Base-by-base conservation (phyloP, 2,797 vertebrate genomes). In the Helarctos malayanus region DNA sequence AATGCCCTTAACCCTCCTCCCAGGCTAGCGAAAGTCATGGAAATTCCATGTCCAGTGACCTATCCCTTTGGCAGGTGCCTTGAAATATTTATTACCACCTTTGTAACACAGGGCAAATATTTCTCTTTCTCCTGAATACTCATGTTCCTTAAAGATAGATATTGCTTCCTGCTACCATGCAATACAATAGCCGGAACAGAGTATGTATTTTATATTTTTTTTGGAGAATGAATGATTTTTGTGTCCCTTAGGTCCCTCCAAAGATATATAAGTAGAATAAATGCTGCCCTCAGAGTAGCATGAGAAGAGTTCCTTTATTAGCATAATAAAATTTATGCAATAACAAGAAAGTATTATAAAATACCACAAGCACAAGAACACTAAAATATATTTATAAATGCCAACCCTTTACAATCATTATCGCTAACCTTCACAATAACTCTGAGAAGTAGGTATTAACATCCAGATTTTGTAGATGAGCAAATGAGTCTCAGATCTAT, bases 311-410 rank as follows among this genome's bases (percentile, higher is more conserved):
- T 21, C 29, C 15, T 85, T 90, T 47, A 68, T 59, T 78, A 76
- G 79, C 61, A 69, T 85, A 91, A 38, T 83, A 89, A 87, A 83
- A 41, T 29, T 57, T 81, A 90, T 81, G 32, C 65, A 94, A 75
- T 86, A 32, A 68, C 35, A 76, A 79, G 29, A 84, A 86, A 54
- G 1, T 54, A 13, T 35, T 76, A 79, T 56, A 29, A 49, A 95
- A 81, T 54, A 88, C 68, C 5, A 69, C 27, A 94, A 75, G 5
- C 29, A 90, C 27, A 90, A 59, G n/a, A 96, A 78, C 21, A 73
- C 11, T 78, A 90, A 89, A 92, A 35, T 89, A 68, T 56, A 21
- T 75, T 93, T 75, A 93, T 6, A 61, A 95, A 54, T 79, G 19
- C 29, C n/a, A 91, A 0, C 4, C 63, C 3, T 45, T 71, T 68